phyloP scores from a whole-genome alignment of 2,797 vertebrate genomes.

The Meda fulgida region DNA sequence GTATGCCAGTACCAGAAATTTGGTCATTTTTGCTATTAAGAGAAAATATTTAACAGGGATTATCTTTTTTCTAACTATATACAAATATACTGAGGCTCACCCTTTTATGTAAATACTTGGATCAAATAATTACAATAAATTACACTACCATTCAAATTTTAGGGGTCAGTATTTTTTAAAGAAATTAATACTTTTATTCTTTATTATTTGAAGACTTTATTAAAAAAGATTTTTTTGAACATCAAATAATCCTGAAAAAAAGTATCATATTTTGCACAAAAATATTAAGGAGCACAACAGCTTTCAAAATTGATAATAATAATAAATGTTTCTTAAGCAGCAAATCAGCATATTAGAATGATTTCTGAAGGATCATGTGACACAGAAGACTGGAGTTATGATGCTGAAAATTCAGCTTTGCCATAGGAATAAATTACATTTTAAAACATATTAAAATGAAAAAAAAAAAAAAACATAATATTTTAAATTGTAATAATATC shows the following conservation, averaged over 20 bases:
- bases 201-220: too few species aligned
- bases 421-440: background rate
- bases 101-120: background rate
- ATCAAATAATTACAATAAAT: background rate
- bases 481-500: background rate
- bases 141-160: too few species aligned
- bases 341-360: background rate
- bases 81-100: background rate
- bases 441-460: background rate
- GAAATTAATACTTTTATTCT: background rate
- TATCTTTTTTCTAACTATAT: background rate
- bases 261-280: background rate
- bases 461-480: background rate
- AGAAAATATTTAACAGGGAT: background rate
- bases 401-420: background rate
- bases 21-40: background rate
- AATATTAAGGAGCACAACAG: background rate
- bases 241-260: background rate
- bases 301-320: background rate
- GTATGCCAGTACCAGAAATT: background rate
- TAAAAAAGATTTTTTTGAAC: background rate
- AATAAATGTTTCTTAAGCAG: background rate
- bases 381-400: background rate
- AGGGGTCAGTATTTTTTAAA: background rate
- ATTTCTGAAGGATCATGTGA: background rate